phyloP scores from a whole-genome alignment of 64 coral and sea anemone genomes.

The Actinia tenebrosa region DNA sequence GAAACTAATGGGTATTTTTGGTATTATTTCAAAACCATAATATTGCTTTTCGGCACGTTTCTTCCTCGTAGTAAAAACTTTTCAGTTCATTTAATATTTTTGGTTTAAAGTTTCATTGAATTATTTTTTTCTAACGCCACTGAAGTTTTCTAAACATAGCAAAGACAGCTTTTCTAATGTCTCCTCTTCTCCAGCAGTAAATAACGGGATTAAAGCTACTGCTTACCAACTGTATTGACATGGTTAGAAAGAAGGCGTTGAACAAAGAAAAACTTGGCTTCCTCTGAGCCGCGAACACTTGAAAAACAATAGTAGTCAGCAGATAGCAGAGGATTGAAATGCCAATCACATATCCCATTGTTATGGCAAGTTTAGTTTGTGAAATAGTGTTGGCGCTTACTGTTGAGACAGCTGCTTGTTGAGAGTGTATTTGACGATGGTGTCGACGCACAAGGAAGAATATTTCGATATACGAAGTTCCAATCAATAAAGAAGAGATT shows the following conservation, averaged over 20 bases:
- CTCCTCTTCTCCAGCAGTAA: background rate
- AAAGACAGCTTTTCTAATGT: background rate
- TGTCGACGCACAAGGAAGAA: background rate
- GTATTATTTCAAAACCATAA: no score
- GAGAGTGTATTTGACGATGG: background rate
- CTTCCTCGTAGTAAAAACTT: no score
- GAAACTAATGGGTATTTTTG: no score
- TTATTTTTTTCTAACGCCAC: background rate
- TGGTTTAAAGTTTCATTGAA: no score
- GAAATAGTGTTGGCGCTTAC: background rate
- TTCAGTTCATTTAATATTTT: no score
- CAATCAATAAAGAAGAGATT: background rate
- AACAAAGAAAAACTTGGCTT: background rate
- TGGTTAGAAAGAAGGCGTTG: background rate
- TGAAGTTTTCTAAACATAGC: background rate
- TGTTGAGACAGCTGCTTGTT: background rate
- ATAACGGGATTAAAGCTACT: slow-evolving; percentile 6
- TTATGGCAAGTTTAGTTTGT: slow-evolving; percentile 9
- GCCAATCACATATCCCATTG: background rate
- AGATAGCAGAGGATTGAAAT: background rate
- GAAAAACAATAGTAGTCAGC: background rate
- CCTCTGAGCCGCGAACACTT: background rate
- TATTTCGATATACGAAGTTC: background rate
- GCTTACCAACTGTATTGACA: background rate
- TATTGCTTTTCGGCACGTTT: no score